phyloP scores from a whole-genome alignment of 2,797 vertebrate genomes.

The Paratrypauchen microcephalus region DNA sequence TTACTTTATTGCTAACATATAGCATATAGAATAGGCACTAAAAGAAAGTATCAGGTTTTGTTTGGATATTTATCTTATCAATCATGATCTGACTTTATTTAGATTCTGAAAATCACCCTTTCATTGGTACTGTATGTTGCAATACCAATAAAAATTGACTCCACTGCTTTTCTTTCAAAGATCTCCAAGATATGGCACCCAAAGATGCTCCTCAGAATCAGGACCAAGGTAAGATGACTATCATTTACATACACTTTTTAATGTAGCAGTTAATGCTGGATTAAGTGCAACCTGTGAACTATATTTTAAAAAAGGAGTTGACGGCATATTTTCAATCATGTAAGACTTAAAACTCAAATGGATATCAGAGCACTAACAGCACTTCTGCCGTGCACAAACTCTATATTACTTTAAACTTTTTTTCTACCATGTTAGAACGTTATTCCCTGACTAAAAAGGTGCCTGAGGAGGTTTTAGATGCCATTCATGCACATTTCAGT shows the following conservation, averaged over 20 bases:
- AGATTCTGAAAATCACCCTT: too few species aligned
- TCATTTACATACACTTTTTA: neutral
- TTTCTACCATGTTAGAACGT: too few species aligned
- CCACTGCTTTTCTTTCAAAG: constrained; percentile 39
- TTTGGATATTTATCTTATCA: neutral
- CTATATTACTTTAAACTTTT: neutral
- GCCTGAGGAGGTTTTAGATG: too few species aligned
- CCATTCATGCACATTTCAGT: too few species aligned
- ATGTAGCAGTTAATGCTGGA: neutral
- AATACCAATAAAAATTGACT: neutral
- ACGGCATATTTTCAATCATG: neutral
- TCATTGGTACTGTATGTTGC: too few species aligned
- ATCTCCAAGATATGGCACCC: constrained; percentile 59
- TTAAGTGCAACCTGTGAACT: too few species aligned
- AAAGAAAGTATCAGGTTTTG: neutral
- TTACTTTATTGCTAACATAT: too few species aligned
- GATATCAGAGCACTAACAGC: neutral
- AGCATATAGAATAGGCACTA: too few species aligned
- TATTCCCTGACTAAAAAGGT: too few species aligned
- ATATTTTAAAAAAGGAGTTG: neutral
- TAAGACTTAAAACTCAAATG: neutral
- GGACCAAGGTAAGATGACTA: constrained; percentile 83
- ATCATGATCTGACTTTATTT: neutral
- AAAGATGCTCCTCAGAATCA: constrained; percentile 78
- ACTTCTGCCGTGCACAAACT: neutral